Evolutionary conservation across 2,888 invertebrate genomes (phyloP).

Genomic region (Muschampia plurimacula): DNA sequence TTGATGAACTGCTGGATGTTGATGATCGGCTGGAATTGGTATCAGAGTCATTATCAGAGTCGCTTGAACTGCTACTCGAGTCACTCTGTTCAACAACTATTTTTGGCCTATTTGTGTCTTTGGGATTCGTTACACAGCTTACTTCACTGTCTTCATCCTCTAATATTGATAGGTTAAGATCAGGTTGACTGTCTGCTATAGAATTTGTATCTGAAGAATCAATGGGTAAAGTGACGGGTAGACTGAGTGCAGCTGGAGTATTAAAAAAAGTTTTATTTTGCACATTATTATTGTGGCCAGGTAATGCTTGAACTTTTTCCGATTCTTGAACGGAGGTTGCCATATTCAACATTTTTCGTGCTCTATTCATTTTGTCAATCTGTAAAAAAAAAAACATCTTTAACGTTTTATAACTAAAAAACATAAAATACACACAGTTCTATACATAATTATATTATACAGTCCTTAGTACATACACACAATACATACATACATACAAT

Average conservation of each 20-base stretch:
- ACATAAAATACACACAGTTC: too few species aligned
- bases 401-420: not conserved
- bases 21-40: slow-evolving; percentile 35
- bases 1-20: slow-evolving; percentile 38
- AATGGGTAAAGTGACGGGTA: slow-evolving; percentile 25
- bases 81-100: slow-evolving; percentile 40
- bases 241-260: slow-evolving; percentile 27
- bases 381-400: not conserved
- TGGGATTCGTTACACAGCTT: slow-evolving; percentile 39
- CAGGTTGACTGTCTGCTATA: slow-evolving; percentile 40
- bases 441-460: too few species aligned
- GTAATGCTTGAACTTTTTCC: slow-evolving; percentile 39
- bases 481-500: too few species aligned
- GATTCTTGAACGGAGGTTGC: slow-evolving; percentile 38
- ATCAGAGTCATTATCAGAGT: slow-evolving; percentile 35
- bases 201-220: slow-evolving; percentile 25
- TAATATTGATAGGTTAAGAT: slow-evolving; percentile 37
- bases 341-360: slow-evolving; percentile 39
- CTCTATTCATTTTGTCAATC: slow-evolving; percentile 34
- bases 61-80: slow-evolving; percentile 38
- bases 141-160: slow-evolving; percentile 39
- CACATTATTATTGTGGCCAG: slow-evolving; percentile 37
- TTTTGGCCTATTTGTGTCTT: slow-evolving; percentile 37
- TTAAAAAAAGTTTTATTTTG: slow-evolving; percentile 37
- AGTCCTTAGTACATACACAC: too few species aligned